Evolutionary conservation across 2,797 vertebrate genomes (phyloP), one percentile per base, ranked within the genome.

Genomic region (Premnoplex brunnescens): DNA sequence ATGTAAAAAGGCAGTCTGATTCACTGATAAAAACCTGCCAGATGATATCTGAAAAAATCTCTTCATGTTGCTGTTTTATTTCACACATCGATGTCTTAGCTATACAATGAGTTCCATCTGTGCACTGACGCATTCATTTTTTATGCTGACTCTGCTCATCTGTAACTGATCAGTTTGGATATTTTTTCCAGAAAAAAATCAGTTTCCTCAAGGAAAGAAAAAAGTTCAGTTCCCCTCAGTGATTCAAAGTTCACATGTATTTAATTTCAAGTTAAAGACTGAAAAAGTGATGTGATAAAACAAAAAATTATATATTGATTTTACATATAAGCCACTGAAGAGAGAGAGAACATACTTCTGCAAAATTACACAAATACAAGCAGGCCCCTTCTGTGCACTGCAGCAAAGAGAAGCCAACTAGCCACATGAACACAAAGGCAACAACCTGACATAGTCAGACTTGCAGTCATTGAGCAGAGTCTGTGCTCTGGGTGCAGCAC

Each of bases 391-490:
- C 30, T 71, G 13, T 43, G 62, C 62, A 82, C 36, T 68, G 22
- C 36, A 41, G 34, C 10, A 28, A 41, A 0, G 0, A 73, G 56
- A 73, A 89, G 46, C 32, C 55, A 88, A 56, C 14, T 1, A 69
- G 43, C 20, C 37, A 41, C 22, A 49, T 2, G 17, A 56, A 14
- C 30, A 17, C 14, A 49, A 68, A 88, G 51, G 21, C 23, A 85
- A 76, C n/a, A 80, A 44, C 66, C 23, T 7, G 26, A 20, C 32
- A 48, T 6, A 78, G 49, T 9, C 54, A 73, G 36, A 71, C 26
- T 30, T 0, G 0, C 21, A 46, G 48, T 43, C 36, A 76, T 48
- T 55, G 36, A 55, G 49, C 7, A 51, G 1, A 1, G 14, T 51
- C 30, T 78, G 17, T 26, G 26, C 11, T 54, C 51, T 7, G 0